A percentile compares a stretch with the other conserved stretches of the same genome.
Evolutionary conservation across 2,888 invertebrate genomes (phyloP).

Genomic region (Esperia sulphurella): DNA sequence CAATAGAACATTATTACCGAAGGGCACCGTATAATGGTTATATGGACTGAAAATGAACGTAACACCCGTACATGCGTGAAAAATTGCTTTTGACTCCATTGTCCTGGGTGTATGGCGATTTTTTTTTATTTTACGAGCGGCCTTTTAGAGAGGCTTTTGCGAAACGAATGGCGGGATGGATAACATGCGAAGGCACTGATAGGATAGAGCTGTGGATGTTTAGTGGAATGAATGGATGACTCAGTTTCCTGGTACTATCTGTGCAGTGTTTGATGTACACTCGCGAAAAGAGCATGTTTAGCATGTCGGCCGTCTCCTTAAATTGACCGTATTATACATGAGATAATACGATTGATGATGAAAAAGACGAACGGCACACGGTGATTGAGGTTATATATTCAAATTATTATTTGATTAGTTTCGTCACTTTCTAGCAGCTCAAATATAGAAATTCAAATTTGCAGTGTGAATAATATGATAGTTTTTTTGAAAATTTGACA

Average conservation of each 20-base stretch:
- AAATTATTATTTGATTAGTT: no score
- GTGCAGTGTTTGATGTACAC: not conserved
- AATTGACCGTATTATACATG: no score
- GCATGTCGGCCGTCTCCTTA: no score
- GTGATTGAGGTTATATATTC: no score
- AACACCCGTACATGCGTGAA: conserved; percentile 13
- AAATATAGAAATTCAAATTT: no score
- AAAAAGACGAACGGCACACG: no score
- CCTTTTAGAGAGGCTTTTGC: conserved; percentile 12
- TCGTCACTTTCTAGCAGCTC: no score
- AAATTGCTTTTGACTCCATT: conserved; percentile 17
- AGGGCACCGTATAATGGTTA: conserved; percentile 12
- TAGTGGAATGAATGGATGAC: conserved; percentile 8
- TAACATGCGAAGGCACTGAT: conserved; percentile 6
- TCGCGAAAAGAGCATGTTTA: no score
- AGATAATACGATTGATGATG: no score
- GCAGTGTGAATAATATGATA: no score
- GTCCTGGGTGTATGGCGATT: conserved; percentile 8
- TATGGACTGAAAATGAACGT: conserved; percentile 13
- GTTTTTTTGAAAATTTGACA: no score
- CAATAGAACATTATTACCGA: conserved; percentile 11
- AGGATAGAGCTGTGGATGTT: conserved; percentile 14
- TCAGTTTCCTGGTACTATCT: not conserved
- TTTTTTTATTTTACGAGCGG: conserved; percentile 10
- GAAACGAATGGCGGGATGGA: conserved; percentile 7